Evolutionary conservation across 1,140 invertebrate species (phyloP), one percentile per base, ranked within the genome.

Genomic region (Tetragonula clypearis): DNA sequence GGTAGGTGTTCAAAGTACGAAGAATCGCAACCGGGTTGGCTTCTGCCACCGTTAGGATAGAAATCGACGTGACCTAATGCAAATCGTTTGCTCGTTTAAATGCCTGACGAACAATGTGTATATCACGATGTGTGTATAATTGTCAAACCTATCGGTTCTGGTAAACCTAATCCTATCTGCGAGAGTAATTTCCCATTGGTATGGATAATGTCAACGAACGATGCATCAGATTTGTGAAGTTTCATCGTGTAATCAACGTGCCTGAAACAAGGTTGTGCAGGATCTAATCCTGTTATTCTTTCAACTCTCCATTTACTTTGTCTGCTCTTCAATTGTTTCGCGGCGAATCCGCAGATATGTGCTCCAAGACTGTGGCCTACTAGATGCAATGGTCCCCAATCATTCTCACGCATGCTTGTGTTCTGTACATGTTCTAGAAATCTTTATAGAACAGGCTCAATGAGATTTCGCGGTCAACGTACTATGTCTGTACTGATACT

Each of bases 191-290:
- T 91, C 1, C 95, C 96, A 83, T 96, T 96, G 1, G 96, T 97
- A 82, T 97, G 97, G 86, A 98, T 96, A 6, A 97, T 96, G 90
- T 98, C 97, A 0, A 97, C 96, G 78, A 96, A 97, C 26, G 95
- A 92, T 0, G 97, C 96, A 88, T 97, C 96, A 0, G 92, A 92
- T 65, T 93, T 92, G 88, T 96, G 95, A 49, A 97, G 91, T 41
- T 95, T 93, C 78, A 96, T 93, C 0, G 91, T 89, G 0, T 92
- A 74, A 71, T 95, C 93, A 0, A 93, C 91, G 3, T 94, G 95
- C 56, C 93, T 89, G 88, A 97, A 97, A 86, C 96, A 96, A 1
- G 96, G 96, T 74, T 96, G 96, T 0, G 96, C 96, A 21, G 96
- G 96, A 92, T 97, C 96, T 56, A 96, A 87, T 60, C 96, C 96